Evolutionary conservation across 2,113 vertebrate species (phyloP).

Genomic region (Ammodytes marinus): DNA sequence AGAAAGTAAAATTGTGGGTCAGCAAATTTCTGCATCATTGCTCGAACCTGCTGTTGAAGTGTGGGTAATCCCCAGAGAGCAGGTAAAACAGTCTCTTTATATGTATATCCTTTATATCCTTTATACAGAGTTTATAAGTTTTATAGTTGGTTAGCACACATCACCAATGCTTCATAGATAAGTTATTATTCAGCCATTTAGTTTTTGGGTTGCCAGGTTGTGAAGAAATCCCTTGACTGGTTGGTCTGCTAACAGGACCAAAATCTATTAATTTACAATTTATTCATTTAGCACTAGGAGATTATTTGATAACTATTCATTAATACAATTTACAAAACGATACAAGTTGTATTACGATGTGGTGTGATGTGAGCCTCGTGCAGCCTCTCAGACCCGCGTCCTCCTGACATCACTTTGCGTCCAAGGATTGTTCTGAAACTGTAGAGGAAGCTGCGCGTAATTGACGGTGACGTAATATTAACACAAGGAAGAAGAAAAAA

Average conservation of each 20-base stretch:
- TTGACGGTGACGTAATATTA: slow-evolving; percentile 61
- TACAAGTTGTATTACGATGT: neutral
- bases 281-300: neutral
- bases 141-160: neutral
- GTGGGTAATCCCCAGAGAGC: slow-evolving; percentile 27
- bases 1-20: too few species aligned
- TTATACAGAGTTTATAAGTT: neutral
- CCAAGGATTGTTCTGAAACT: slow-evolving; percentile 25
- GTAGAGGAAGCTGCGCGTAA: slow-evolving; percentile 30
- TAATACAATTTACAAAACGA: neutral
- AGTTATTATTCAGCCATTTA: neutral
- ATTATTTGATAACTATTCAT: neutral
- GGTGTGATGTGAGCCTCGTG: neutral
- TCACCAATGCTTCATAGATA: neutral
- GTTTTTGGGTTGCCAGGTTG: neutral
- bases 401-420: slow-evolving; percentile 47
- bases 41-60: slow-evolving; percentile 33
- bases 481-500: neutral
- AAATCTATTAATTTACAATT: neutral
- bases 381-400: slow-evolving; percentile 25
- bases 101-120: neutral
- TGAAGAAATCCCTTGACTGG: neutral
- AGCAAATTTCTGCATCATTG: slow-evolving; percentile 47
- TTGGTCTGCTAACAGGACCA: neutral
- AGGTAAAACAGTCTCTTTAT: neutral